Base-by-base conservation (phyloP, 2,113 vertebrate genomes). In the Hystrix cristata region DNA sequence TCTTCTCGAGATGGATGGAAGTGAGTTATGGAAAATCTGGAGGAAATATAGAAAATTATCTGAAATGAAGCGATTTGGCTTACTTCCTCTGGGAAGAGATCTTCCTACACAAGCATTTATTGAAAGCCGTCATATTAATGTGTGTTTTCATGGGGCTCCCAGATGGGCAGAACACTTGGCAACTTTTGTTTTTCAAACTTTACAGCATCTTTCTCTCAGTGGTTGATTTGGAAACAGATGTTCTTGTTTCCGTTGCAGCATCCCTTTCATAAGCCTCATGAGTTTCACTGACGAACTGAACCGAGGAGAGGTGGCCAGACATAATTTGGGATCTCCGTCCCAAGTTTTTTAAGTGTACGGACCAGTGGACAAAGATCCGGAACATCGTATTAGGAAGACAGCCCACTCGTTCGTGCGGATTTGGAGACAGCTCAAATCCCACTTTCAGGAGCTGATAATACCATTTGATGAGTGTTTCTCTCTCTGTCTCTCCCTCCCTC, bases 1-100 rank as follows among this genome's bases (percentile, higher is more conserved):
- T 91, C 82, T 88, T 72, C 62, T 95, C 84, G 25, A 51, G 94
- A 65, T 25, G 60, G 87, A 59, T 72, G 29, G 48, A 59, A 82
- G 51, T 38, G 48, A 89, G 82, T 29, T 92, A 57, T 69, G 78
- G 89, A 74, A 93, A 82, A 83, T 93, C 94, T 18, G 9, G 87
- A 95, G 92, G 74, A 96, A 93, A 95, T 51, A 59, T 7, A 65
- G 82, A 59, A 95, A 93, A 93, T 78, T 69, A 93, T 93, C 67
- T 55, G 60, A 72, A 95, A 83, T n/a, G 72, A 86, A 95, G 84
- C 67, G 74, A 67, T 80, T 79, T 65, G 59, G 74, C 51, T 82
- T 46, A 11, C 72, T 97, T 93, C 53, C 72, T 93, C 57, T 46
- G 90, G 85, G 60, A 84, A 89, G 79, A 88, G 79, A 46, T 51